These are phyloP conservation scores for Halictus rubicundus DNA, from an alignment of 1,140 invertebrate genomes.

Conservation along the genomic window DNA sequence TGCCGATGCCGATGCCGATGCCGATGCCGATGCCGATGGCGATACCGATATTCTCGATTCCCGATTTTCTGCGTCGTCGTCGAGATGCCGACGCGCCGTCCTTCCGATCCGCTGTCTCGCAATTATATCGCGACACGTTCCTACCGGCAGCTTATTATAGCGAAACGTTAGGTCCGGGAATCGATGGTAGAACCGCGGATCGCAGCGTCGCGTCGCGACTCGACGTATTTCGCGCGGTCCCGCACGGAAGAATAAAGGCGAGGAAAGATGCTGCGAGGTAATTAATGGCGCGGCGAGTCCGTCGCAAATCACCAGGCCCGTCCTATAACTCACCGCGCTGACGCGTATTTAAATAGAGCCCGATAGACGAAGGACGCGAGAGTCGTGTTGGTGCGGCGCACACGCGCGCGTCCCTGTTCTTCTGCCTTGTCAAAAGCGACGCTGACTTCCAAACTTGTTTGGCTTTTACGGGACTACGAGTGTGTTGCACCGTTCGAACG, in stretches of 20 bases:
- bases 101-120: too few relatives aligned
- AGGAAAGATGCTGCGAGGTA: constrained; percentile 77
- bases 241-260: constrained; percentile 63
- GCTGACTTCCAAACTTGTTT: constrained; percentile 25
- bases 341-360: constrained; percentile 77
- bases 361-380: constrained; percentile 60
- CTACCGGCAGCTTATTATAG: background rate
- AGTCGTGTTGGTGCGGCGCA: constrained; percentile 42
- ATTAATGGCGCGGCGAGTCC: constrained; percentile 75
- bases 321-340: constrained; percentile 75
- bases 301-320: constrained; percentile 76
- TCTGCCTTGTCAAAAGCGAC: constrained; percentile 45
- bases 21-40: constrained; percentile 3
- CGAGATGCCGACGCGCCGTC: background rate
- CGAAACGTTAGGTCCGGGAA: background rate
- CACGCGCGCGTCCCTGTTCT: constrained; percentile 26
- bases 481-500: background rate
- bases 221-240: constrained; percentile 30
- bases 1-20: background rate
- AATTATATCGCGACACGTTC: too few relatives aligned
- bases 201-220: too few relatives aligned
- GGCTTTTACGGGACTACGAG: too few relatives aligned
- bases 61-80: too few relatives aligned
- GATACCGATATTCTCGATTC: too few relatives aligned
- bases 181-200: too few relatives aligned